Percentiles rank a stretch among this genome's conserved stretches.
These are phyloP conservation scores for Prosapia bicincta DNA, from an alignment of 2,888 invertebrate species.

Conservation along the genomic window DNA sequence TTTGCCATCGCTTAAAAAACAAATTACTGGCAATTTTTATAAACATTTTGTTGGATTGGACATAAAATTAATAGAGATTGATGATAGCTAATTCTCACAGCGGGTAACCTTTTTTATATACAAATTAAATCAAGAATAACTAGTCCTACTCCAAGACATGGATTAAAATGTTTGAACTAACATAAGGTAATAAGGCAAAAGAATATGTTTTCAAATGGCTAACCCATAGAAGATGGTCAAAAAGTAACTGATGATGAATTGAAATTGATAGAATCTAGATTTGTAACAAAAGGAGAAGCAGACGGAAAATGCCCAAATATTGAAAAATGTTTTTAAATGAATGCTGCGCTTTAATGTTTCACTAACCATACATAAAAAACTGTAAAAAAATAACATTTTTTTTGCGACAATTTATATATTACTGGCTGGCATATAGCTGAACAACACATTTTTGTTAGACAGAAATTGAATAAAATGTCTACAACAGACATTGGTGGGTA, in stretches of 20 bases:
- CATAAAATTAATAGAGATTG: slow-evolving; percentile 44
- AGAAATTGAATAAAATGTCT: slow-evolving; percentile 38
- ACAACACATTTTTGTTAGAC: slow-evolving; percentile 28
- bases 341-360: not conserved
- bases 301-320: not conserved
- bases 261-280: slow-evolving; percentile 39
- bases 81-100: slow-evolving; percentile 43
- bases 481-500: slow-evolving; percentile 41
- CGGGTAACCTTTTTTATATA: slow-evolving; percentile 42
- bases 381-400: not conserved
- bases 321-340: not conserved
- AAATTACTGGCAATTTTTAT: slow-evolving; percentile 43
- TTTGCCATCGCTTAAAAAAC: slow-evolving; percentile 42
- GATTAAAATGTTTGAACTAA: slow-evolving; percentile 42
- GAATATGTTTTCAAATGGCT: slow-evolving; percentile 42
- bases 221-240: slow-evolving; percentile 42
- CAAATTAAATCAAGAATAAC: slow-evolving; percentile 35
- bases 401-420: slow-evolving; percentile 18
- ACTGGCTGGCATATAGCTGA: slow-evolving; percentile 28
- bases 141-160: slow-evolving; percentile 42
- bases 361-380: not conserved
- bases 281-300: slow-evolving; percentile 26
- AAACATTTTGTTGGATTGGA: slow-evolving; percentile 43
- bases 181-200: slow-evolving; percentile 43
- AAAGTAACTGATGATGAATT: slow-evolving; percentile 36